phyloP scores from a whole-genome alignment of 2,888 invertebrate species.

The Notodonta dromedarius region DNA sequence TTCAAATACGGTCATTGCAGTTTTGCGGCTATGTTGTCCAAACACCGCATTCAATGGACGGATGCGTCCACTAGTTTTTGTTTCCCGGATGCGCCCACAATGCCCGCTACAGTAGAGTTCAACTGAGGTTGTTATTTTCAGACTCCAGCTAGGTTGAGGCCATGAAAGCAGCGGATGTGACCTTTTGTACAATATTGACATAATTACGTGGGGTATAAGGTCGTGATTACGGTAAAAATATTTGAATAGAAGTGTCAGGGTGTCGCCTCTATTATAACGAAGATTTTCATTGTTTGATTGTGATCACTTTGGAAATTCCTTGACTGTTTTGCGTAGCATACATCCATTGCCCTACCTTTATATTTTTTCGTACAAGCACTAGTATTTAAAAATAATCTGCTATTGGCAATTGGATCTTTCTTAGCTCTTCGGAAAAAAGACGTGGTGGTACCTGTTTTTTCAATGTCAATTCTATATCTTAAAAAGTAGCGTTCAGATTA shows the following conservation, averaged over 20 bases:
- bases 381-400: too few relatives aligned
- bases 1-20: neutral
- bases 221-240: neutral
- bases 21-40: conserved; percentile 17
- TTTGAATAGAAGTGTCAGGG: neutral
- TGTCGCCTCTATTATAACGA: neutral
- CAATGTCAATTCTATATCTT: too few relatives aligned
- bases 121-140: conserved; percentile 58
- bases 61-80: conserved; percentile 50
- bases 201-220: neutral
- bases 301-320: too few relatives aligned
- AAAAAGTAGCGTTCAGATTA: neutral
- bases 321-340: too few relatives aligned
- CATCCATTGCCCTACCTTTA: too few relatives aligned
- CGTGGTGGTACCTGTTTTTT: too few relatives aligned
- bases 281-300: too few relatives aligned
- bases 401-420: too few relatives aligned
- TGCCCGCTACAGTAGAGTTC: conserved; percentile 47
- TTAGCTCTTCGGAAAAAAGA: too few relatives aligned
- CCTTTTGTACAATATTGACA: conserved; percentile 2
- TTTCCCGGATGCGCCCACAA: conserved; percentile 41
- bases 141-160: conserved; percentile 42
- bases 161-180: conserved; percentile 21
- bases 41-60: conserved; percentile 46
- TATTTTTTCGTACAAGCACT: too few relatives aligned